Evolutionary conservation across 2,888 invertebrate genomes (phyloP), one percentile per base, ranked within the genome.

Genomic region (Agriotes lineatus): DNA sequence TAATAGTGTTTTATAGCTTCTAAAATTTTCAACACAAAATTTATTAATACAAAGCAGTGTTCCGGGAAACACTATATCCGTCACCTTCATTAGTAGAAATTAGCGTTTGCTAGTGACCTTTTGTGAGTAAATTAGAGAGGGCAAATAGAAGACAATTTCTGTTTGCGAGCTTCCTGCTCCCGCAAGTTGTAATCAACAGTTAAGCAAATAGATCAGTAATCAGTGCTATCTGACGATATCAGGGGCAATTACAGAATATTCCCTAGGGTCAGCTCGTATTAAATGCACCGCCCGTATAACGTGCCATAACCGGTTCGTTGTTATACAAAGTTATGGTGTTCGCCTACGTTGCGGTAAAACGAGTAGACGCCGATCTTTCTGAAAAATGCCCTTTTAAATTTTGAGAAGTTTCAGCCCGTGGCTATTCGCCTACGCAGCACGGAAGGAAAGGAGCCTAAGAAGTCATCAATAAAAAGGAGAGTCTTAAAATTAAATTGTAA

Each of bases 81-180:
- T 25, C 4, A 25, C 25, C 25, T 25, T 25, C 25, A 25, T 25
- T 25, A 25, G 12, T 12, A 22, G 45, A 48, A 22, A 22, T 48
- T 48, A 48, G 18, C 25, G 20, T 48, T 22, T 10, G 6, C 12
- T 22, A 22, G 16, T 35, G 16, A 37, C 7, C 56, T 16, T 56
- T 56, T 63, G 19, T 22, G 25, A 22, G 20, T 64, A 37, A 64
- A 57, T 64, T 54, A 54, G 25, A 18, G 39, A 50, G n/a, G 6
- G 45, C 56, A 64, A 64, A 64, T 30, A 64, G 64, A 64, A 56
- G 64, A 57, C 57, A 64, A 64, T 64, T 64, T 57, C 19, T 57
- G 37, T 35, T 57, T 56, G 44, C 9, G 25, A 48, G 20, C 22
- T 25, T 25, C 25, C 25, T 25, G 25, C 25, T 25, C 25, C 48